These are phyloP conservation scores for Rhinatrema bivittatum DNA, from an alignment of 2,797 vertebrate genomes.

Conservation along the genomic window DNA sequence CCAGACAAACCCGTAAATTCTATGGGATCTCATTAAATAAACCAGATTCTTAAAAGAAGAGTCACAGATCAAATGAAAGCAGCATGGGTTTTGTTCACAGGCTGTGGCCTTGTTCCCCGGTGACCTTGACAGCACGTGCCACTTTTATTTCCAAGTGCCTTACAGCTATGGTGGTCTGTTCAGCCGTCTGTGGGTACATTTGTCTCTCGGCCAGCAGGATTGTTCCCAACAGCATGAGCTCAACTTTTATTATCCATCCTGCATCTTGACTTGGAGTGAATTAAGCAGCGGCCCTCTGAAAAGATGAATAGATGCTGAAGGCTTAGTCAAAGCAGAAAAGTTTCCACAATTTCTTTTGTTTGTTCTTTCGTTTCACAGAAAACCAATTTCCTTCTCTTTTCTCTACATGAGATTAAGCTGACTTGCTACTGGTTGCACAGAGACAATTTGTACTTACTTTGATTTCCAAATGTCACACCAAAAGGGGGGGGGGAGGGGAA, in stretches of 20 bases:
- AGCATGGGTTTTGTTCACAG: constrained; percentile 8
- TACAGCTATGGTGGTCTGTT: constrained; percentile 52
- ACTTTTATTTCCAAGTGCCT: constrained; percentile 44
- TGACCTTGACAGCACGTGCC: constrained; percentile 15
- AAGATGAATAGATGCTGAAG: background rate
- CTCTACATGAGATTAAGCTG: too few relatives aligned
- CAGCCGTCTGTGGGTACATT: constrained; percentile 49
- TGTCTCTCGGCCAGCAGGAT: constrained; percentile 41
- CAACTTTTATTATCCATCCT: constrained; percentile 24
- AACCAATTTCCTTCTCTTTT: too few relatives aligned
- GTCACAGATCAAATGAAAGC: constrained; percentile 12
- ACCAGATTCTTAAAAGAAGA: background rate
- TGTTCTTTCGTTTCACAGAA: too few relatives aligned
- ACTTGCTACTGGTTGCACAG: too few relatives aligned
- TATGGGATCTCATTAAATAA: constrained; percentile 20
- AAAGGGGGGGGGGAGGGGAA: too few relatives aligned
- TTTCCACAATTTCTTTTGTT: constrained; percentile 6
- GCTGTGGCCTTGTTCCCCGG: constrained; percentile 20
- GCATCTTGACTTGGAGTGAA: constrained; percentile 32
- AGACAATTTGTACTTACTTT: too few relatives aligned
- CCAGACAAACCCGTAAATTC: constrained; percentile 10
- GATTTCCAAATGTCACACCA: too few relatives aligned
- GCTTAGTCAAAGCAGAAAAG: background rate
- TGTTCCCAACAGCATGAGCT: constrained; percentile 38
- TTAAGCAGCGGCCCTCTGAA: constrained; percentile 15